Conservation (phyloP, 2,888 invertebrate species). For the Mactromeris polynyma region DNA sequence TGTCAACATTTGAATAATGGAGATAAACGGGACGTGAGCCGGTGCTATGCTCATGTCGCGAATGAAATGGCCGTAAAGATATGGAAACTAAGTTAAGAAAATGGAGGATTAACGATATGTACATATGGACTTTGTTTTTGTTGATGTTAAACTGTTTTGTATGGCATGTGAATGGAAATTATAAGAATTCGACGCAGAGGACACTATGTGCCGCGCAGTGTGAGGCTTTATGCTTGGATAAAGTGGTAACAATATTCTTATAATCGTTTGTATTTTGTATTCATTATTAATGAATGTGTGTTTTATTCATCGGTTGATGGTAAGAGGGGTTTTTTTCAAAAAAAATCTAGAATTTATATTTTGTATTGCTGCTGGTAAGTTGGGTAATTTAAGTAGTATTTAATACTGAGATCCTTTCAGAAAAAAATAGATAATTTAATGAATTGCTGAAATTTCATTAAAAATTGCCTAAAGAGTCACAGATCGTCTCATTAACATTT, state of each 20-base stretch:
- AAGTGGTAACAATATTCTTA: slow-evolving; percentile 64
- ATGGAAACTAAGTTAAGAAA: slow-evolving; percentile 55
- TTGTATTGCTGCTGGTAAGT: too few species aligned
- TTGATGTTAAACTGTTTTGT: slow-evolving; percentile 25
- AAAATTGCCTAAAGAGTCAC: too few species aligned
- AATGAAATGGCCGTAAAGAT: slow-evolving; percentile 62
- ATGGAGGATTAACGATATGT: slow-evolving; percentile 38
- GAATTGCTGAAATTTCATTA: too few species aligned
- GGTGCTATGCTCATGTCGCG: slow-evolving; percentile 13
- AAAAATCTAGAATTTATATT: too few species aligned
- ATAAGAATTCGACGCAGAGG: slow-evolving; percentile 56
- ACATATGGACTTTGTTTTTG: slow-evolving; percentile 41
- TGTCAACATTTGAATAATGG: slow-evolving; percentile 13
- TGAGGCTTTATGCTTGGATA: slow-evolving; percentile 71
- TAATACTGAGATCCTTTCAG: too few species aligned
- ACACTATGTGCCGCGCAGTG: slow-evolving; percentile 74
- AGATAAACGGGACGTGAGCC: slow-evolving; percentile 39
- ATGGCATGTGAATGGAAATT: slow-evolving; percentile 32
- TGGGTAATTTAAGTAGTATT: too few species aligned
- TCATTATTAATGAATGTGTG: too few species aligned
- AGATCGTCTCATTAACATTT: too few species aligned
- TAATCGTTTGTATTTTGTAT: too few species aligned
- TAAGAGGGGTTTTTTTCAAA: too few species aligned
- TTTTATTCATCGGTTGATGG: too few species aligned
- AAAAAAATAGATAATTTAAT: too few species aligned